Evolutionary conservation across 2,797 vertebrate genomes (phyloP).

Genomic region (Ibycter americanus): DNA sequence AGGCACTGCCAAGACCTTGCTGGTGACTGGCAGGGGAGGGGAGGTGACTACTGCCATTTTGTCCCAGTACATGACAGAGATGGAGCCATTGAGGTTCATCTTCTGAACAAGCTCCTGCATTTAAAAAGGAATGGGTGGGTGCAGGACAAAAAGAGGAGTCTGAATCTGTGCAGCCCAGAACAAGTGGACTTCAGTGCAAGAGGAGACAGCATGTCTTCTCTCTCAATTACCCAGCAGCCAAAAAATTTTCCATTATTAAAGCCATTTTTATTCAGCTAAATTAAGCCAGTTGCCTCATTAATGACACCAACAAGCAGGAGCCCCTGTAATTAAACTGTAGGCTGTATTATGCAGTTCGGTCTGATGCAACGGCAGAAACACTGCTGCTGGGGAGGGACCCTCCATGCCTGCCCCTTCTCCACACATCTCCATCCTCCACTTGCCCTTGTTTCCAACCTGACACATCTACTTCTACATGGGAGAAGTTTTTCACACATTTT

Average conservation of each 20-base stretch:
- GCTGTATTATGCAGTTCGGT: constrained; percentile 62
- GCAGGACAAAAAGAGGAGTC: neutral
- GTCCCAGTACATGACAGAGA: neutral
- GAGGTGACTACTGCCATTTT: neutral
- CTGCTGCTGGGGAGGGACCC: constrained; percentile 8
- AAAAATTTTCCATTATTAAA: constrained; percentile 65
- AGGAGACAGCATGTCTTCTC: constrained; percentile 43
- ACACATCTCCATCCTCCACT: neutral
- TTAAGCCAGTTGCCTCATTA: constrained; percentile 77
- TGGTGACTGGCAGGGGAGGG: fast-evolving
- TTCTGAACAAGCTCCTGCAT: neutral
- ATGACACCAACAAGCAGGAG: constrained; percentile 75
- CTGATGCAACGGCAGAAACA: neutral
- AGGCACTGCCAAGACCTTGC: neutral
- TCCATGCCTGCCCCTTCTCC: neutral
- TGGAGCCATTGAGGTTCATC: neutral
- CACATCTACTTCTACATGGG: constrained; percentile 33
- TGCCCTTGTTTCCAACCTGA: constrained; percentile 26
- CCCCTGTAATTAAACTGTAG: constrained; percentile 80
- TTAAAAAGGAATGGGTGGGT: neutral
- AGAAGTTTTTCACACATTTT: constrained; percentile 47
- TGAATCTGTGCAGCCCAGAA: neutral
- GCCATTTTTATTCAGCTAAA: constrained; percentile 79
- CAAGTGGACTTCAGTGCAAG: neutral
- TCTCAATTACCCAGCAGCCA: constrained; percentile 68